Conservation (phyloP, 2,888 invertebrate species). For the Bibio marci region DNA sequence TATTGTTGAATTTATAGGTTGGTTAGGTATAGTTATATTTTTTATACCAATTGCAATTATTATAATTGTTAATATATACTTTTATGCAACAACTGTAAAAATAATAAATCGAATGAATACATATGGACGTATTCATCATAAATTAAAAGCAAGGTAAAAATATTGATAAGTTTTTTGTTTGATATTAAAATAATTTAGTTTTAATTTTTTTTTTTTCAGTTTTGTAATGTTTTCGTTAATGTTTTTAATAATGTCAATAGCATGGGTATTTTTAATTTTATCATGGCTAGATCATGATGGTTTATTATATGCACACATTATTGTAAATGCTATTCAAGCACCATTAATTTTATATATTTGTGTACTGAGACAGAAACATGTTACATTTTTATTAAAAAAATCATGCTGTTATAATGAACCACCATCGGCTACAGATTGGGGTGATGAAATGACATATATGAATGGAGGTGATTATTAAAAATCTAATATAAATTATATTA, state of each 20-base stretch:
- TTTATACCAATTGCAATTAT: constrained; percentile 70
- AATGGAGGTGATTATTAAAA: constrained; percentile 25
- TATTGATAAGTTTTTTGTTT: constrained; percentile 3
- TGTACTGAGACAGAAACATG: constrained; percentile 59
- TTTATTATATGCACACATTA: constrained; percentile 54
- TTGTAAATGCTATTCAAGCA: constrained; percentile 59
- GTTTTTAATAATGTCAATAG: constrained; percentile 52
- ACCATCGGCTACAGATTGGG: constrained; percentile 64
- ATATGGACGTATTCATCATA: constrained; percentile 73
- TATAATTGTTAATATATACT: constrained; percentile 59
- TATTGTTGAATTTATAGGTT: constrained; percentile 34
- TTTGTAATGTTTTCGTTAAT: constrained; percentile 64
- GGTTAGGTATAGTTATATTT: constrained; percentile 66
- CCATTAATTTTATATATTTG: constrained; percentile 61
- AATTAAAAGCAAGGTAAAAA: constrained; percentile 61
- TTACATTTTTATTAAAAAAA: constrained; percentile 59
- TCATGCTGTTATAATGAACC: constrained; percentile 64
- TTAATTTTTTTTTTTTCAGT: constrained; percentile 33
- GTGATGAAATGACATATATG: constrained; percentile 78
- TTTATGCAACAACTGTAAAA: constrained; percentile 61
- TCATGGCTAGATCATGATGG: constrained; percentile 60
- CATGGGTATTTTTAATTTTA: constrained; percentile 60
- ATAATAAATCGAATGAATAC: constrained; percentile 65
- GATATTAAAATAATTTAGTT: constrained; percentile 3
- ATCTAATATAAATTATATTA: background rate